Percentiles rank a stretch among this genome's conserved stretches.
Evolutionary conservation across 2,797 vertebrate species (phyloP).

Genomic region (Lutjanus campechanus): DNA sequence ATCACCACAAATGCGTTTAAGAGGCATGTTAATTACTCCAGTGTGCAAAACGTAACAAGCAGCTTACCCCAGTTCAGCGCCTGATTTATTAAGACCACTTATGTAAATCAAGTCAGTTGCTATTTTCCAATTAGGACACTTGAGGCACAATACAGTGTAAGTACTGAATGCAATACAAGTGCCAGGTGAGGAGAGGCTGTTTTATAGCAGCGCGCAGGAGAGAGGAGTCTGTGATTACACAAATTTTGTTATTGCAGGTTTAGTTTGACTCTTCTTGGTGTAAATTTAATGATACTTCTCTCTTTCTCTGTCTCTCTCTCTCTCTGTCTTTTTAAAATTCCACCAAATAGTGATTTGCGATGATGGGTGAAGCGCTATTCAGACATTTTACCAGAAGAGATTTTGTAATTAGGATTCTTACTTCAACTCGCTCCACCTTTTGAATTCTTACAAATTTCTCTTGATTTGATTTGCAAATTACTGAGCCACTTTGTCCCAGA

Average conservation of each 20-base stretch:
- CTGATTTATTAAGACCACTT: slow-evolving; percentile 66
- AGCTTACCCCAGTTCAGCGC: slow-evolving; percentile 28
- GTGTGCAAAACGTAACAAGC: slow-evolving; percentile 49
- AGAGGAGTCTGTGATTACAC: not conserved
- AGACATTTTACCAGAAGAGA: not conserved
- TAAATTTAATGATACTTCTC: not conserved
- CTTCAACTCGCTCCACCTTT: not conserved
- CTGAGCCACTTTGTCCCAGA: not conserved
- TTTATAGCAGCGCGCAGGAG: not conserved
- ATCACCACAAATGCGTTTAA: slow-evolving; percentile 37
- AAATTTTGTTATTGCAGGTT: not conserved
- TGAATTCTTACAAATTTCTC: not conserved
- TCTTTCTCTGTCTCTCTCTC: not conserved
- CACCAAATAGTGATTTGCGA: not conserved
- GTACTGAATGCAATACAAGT: slow-evolving; percentile 18
- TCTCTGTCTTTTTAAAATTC: not conserved
- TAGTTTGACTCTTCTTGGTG: not conserved
- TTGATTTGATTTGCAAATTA: not conserved
- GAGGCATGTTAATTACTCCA: slow-evolving; percentile 44
- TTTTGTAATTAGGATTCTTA: not conserved
- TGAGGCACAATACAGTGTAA: slow-evolving; percentile 34
- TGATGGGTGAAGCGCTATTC: not conserved
- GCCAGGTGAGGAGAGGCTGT: slow-evolving; percentile 14
- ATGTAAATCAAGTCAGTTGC: slow-evolving; percentile 59
- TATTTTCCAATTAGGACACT: slow-evolving; percentile 61